These are phyloP conservation scores for Oreochromis aureus DNA, from an alignment of 2,113 vertebrate species.

Conservation along the genomic window DNA sequence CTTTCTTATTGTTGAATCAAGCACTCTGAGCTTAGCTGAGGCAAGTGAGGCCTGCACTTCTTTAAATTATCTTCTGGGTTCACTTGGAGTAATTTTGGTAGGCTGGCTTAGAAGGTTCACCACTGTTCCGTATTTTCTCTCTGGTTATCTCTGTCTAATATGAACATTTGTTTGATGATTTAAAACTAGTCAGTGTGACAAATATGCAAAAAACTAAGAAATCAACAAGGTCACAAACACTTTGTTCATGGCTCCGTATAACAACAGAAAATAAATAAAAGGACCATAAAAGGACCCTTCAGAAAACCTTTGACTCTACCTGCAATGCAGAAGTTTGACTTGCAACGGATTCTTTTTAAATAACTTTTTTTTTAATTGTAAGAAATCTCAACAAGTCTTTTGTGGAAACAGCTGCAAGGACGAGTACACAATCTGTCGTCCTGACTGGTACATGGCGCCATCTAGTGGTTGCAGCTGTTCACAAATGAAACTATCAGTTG, in stretches of 20 bases:
- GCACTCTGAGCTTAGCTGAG: not conserved
- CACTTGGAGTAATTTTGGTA: not conserved
- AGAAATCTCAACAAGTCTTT: not conserved
- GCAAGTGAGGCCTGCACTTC: not conserved
- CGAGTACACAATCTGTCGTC: not conserved
- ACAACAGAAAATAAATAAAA: not conserved
- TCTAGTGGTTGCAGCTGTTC: conserved; percentile 3
- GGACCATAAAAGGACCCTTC: not conserved
- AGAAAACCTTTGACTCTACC: not conserved
- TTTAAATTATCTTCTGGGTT: not conserved
- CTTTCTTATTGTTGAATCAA: not conserved
- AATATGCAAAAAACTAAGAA: not conserved
- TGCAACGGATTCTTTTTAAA: not conserved
- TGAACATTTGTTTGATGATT: not conserved
- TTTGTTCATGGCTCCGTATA: not conserved
- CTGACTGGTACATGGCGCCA: not conserved
- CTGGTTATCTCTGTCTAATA: not conserved
- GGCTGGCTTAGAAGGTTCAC: not conserved
- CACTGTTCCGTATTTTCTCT: not conserved
- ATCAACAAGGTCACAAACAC: not conserved
- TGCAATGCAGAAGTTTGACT: not conserved
- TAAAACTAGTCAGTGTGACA: not conserved
- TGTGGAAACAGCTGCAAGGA: not conserved
- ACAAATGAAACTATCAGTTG: not conserved
- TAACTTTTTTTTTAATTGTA: not conserved